phyloP scores from a whole-genome alignment of 2,113 vertebrate species.

The Isurus oxyrinchus region DNA sequence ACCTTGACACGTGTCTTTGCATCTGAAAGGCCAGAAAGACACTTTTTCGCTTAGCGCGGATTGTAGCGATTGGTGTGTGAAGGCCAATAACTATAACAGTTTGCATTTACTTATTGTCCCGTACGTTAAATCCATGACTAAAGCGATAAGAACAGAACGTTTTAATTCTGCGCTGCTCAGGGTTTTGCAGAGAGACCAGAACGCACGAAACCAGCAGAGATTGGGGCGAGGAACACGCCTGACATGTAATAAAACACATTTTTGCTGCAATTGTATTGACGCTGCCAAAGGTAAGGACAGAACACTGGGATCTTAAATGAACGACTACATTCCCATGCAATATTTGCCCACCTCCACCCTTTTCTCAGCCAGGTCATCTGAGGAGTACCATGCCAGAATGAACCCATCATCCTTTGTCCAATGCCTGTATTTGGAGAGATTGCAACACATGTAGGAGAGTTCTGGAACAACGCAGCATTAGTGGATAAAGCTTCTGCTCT shows the following conservation, averaged over 20 bases:
- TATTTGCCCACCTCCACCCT: not conserved
- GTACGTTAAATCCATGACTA: not conserved
- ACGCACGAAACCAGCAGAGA: not conserved
- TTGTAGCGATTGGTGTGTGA: not conserved
- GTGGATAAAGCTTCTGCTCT: no score
- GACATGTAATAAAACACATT: not conserved
- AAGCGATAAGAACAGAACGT: not conserved
- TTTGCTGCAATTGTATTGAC: not conserved
- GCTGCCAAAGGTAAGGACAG: not conserved
- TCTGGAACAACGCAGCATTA: no score
- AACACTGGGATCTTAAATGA: not conserved
- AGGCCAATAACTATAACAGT: not conserved
- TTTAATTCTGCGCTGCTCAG: not conserved
- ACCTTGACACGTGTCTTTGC: not conserved
- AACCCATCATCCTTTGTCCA: no score
- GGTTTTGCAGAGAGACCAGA: not conserved
- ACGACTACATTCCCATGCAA: not conserved
- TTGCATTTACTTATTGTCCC: not conserved
- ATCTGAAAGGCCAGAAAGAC: not conserved
- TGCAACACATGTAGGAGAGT: no score
- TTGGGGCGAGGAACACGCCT: not conserved
- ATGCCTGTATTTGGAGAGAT: no score
- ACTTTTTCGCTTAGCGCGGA: not conserved
- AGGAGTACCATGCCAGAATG: no score
- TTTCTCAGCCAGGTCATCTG: no score